Base-by-base conservation (phyloP, 2,797 vertebrate species). In the Margarornis squamiger region DNA sequence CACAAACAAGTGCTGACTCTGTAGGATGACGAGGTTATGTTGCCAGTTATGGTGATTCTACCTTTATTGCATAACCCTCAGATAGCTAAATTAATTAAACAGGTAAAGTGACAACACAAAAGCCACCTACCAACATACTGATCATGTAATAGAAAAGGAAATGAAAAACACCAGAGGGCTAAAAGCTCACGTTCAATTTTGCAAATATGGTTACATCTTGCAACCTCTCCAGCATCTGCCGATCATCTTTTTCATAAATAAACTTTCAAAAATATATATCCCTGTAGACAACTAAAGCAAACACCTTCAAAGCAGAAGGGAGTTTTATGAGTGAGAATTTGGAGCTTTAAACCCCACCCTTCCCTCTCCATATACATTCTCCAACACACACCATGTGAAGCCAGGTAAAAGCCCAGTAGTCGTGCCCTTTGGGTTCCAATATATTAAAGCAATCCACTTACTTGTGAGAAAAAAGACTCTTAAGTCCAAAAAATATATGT, bases 71-170 rank as follows among this genome's bases (percentile, higher is more conserved):
- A 94, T 61, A 95, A 97, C 58, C 54, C 86, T 89, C 75, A 73
- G 63, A 95, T 65, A 92, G 30, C 90, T 94, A 86, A 95, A 96
- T 93, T 96, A 95, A 95, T 96, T 95, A 96, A 96, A 81, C 4
- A 84, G 90, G 90, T 83, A 43, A 97, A 94, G 66, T 57, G 90
- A 96, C 88, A 96, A 92, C 96, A 94, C 80, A 95, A 95, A 94
- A 93, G 61, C 71, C 87, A 92, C 58, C 90, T 93, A 93, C 93
- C 74, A 79, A 85, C 91, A 77, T 55, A 55, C 24, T 72, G 58
- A 92, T 49, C 74, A 49, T 75, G 73, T 62, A 92, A 96, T 4
- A 92, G 39, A 71, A 93, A 93, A 78, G 67, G 70, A 92, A 95
- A 94, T 39, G 2, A 80, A 95, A 91, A 89, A 67, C 71, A 90